These are phyloP conservation scores for Penaeus monodon DNA, from an alignment of 2,888 invertebrate species.

Conservation along the genomic window DNA sequence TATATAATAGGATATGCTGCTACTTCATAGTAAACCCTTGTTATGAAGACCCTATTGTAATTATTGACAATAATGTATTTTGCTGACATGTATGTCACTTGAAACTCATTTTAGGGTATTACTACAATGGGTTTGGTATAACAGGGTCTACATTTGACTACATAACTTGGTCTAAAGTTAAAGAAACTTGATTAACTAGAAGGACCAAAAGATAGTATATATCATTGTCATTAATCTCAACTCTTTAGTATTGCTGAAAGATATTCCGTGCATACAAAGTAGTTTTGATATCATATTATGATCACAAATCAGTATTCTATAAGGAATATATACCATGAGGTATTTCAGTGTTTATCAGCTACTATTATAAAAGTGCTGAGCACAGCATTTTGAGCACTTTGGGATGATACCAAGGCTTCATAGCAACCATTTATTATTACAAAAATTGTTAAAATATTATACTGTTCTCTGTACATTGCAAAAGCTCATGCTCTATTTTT, in stretches of 20 bases:
- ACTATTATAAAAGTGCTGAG: conserved; percentile 58
- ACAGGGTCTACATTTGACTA: conserved; percentile 34
- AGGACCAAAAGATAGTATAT: conserved; percentile 35
- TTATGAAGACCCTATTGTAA: too few relatives aligned
- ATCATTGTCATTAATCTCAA: conserved; percentile 28
- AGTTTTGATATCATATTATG: conserved; percentile 38
- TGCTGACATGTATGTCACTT: neutral
- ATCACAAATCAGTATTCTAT: conserved; percentile 37
- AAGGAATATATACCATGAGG: conserved; percentile 49
- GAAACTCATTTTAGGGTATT: neutral
- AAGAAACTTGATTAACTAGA: conserved; percentile 34
- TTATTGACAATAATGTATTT: neutral
- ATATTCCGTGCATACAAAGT: conserved; percentile 39
- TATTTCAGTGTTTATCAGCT: conserved; percentile 51
- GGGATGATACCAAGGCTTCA: conserved; percentile 55
- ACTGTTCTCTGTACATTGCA: conserved; percentile 41
- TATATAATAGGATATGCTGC: too few relatives aligned
- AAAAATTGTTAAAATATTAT: conserved; percentile 58
- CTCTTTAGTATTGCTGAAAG: conserved; percentile 39
- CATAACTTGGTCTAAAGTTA: conserved; percentile 39
- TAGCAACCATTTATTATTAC: conserved; percentile 22
- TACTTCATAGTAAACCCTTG: too few relatives aligned
- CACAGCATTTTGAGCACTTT: conserved; percentile 59
- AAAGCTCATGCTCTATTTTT: conserved; percentile 21
- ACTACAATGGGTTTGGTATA: conserved; percentile 16